Base-by-base conservation (phyloP, 2,113 vertebrate species). In the Periophthalmus modestus region DNA sequence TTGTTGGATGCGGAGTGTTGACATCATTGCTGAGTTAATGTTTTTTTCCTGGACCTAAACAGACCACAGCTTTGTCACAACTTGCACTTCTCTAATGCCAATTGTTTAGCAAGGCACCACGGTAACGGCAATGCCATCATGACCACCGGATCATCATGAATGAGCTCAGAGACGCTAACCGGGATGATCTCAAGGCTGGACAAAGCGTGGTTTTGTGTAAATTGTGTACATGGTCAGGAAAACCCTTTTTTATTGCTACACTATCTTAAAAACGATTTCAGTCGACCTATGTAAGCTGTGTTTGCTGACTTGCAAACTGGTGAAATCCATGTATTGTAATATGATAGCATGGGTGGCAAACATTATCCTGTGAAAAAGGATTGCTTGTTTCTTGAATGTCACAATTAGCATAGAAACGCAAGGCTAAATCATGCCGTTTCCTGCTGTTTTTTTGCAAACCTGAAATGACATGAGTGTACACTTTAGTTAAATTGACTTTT, bases 11-110 rank as follows among this genome's bases (percentile, higher is more conserved):
- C 15, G 11, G 66, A 54, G 69, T 19, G 66, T 19, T 66, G 82
- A 85, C 82, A 75, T 78, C 81, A 87, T 78, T 57, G 76, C 77
- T 73, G 75, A 84, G 39, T 78, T 79, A 83, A 82, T 75, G 78
- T 79, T 74, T 68, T 28, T 84, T 67, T 65, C 68, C 14, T 14
- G 7, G 54, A 74, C 46, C 69, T 69, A 83, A 82, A 90, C 87
- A 90, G 84, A 80, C 73, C 39, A 2, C 10, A 62, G 82, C 88
- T 82, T 85, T 89, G 82, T 85, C 62, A 69, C 33, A 19, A 55
- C 28, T 75, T 69, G 48, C 69, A 69, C 70, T n/a, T 73, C 68
- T 66, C 24, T 21, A n/a, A 46, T 78, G 73, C n/a, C 39, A 65
- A 63, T 68, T 72, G 68, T 61, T 77, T 69, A 39, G 62, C 34